Evolutionary conservation across 2,888 invertebrate species (phyloP), one percentile per base, ranked within the genome.

Genomic region (Callosobruchus maculatus): DNA sequence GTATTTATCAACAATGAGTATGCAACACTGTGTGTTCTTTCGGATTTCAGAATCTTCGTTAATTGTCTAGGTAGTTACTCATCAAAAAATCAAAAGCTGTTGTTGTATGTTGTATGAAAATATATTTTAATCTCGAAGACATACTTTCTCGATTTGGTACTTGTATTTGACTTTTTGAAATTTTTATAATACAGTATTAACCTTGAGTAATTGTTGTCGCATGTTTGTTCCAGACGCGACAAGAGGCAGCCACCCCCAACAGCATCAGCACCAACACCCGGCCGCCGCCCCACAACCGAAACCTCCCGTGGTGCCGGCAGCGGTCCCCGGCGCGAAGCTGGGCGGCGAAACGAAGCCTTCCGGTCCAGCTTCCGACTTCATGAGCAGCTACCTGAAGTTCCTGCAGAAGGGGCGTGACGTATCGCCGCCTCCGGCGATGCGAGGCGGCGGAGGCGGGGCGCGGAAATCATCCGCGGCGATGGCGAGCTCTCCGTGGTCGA

Each of bases 361-460:
- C 81, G 90, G 90, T 81, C 91, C 92, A 76, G 92, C 92, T 81
- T 90, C 93, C 72, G 94, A 94, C 77, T 95, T 95, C 87, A 94
- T 95, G 94, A 94, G 93, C 85, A 95, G 95, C 87, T 95, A 95
- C 87, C 89, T 95, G 80, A 95, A 95, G 87, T 95, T 95, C 87
- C 88, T 94, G 79, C 93, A 94, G 88, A 95, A 95, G 79, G 95
- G 95, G 85, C 90, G 94, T 70, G 95, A 95, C 80, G 92, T 93
- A 70, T 94, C 95, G 78, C 94, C 95, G 22, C 94, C 95, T 73
- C 94, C 94, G 76, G 90, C 90, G 79, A 90, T 91, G 80, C 89
- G 91, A 82, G 89, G 92, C 78, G 90, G 91, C 76, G 90, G 91
- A 82, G 89, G 92, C 78, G 90, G 91, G 76, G 90, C 91, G 76